Percentiles rank a stretch among this genome's conserved stretches.
These are phyloP conservation scores for Seriola dumerili DNA, from an alignment of 2,113 vertebrate species.

Conservation along the genomic window DNA sequence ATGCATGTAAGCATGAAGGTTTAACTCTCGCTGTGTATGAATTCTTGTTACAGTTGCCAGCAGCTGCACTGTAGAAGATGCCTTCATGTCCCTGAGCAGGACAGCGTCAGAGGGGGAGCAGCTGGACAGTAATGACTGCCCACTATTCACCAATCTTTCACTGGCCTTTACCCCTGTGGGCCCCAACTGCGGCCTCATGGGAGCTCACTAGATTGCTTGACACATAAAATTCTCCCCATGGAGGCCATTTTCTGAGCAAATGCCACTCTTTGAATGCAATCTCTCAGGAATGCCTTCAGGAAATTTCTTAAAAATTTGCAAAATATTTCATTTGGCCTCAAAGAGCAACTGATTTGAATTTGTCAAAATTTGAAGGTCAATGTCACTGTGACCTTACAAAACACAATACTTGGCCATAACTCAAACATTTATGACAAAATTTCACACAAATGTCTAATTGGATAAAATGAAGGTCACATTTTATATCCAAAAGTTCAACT, in stretches of 20 bases:
- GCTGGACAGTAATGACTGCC: slow-evolving; percentile 61
- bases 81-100: slow-evolving; percentile 29
- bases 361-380: too few species aligned
- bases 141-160: slow-evolving; percentile 52
- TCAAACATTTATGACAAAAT: too few species aligned
- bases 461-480: too few species aligned
- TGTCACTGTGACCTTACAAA: too few species aligned
- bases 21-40: not conserved
- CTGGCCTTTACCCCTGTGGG: slow-evolving; percentile 50
- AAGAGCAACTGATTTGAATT: too few species aligned
- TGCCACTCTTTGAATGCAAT: not conserved
- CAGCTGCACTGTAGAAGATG: slow-evolving; percentile 45
- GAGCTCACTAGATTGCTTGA: slow-evolving; percentile 48
- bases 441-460: too few species aligned
- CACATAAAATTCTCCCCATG: slow-evolving; percentile 48
- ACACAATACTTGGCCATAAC: too few species aligned
- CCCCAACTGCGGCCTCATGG: slow-evolving; percentile 38
- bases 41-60: slow-evolving; percentile 26
- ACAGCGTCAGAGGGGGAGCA: slow-evolving; percentile 55
- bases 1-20: slow-evolving; percentile 8
- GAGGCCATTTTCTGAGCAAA: slow-evolving; percentile 57
- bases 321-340: too few species aligned
- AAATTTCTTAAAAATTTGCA: too few species aligned
- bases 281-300: too few species aligned
- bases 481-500: too few species aligned